phyloP scores from a whole-genome alignment of 2,797 vertebrate species.

The Pteronotus mesoamericanus region DNA sequence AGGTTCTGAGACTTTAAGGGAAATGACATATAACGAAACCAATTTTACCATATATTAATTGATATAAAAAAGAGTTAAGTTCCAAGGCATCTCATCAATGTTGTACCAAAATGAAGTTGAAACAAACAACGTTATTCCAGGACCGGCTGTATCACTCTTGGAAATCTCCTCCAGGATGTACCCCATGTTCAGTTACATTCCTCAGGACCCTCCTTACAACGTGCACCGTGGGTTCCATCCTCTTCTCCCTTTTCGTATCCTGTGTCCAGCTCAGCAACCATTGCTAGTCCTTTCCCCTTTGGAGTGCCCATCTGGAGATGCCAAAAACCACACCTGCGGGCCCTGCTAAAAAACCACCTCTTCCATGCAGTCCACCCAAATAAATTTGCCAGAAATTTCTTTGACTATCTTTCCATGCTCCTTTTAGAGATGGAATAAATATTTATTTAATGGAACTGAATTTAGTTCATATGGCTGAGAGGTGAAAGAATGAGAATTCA shows the following conservation, averaged over 20 bases:
- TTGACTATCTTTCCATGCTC: background rate
- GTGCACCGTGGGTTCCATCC: rapidly evolving
- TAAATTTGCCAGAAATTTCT: background rate
- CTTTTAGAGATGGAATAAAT: background rate
- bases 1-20: background rate
- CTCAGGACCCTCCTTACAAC: background rate
- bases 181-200: too few relatives aligned
- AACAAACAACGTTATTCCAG: background rate
- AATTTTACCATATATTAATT: background rate
- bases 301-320: background rate
- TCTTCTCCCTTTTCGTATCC: background rate
- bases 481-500: background rate
- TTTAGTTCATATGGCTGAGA: background rate
- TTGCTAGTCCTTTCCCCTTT: background rate
- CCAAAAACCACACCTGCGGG: background rate
- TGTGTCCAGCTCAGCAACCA: background rate
- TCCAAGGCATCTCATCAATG: background rate
- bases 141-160: background rate
- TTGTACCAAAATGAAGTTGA: background rate
- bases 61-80: background rate
- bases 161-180: background rate
- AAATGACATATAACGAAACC: background rate
- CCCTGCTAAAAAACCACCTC: background rate
- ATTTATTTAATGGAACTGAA: background rate
- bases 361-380: background rate